Base-by-base conservation (phyloP, 2,888 invertebrate species). In the Papilio gigon region DNA sequence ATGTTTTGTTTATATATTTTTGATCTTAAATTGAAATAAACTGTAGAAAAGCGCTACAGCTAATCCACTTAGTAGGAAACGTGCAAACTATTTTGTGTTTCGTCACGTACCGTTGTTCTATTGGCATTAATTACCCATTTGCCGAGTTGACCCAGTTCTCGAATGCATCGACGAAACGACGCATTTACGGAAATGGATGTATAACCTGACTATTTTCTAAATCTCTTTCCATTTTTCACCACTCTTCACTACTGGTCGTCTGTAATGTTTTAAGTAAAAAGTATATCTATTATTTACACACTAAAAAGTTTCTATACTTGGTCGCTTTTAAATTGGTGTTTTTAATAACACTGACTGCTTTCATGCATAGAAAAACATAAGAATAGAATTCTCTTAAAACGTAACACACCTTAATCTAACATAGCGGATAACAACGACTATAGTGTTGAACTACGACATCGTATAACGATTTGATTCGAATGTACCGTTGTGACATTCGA, bases 111-210 rank as follows among this genome's bases (percentile, higher is more conserved):
- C 27, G 60, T 69, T 65, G 60, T 69, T 65, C 68, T 40, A 65
- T 64, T 65, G 62, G 35, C 60, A 65, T 65, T 69, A 69, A 69
- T 69, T 69, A 69, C 50, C 40, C 60, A 65, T 69, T 68, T 60
- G 60, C 27, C 17, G 59, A 42, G 42, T 17, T 61, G 68, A 65
- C 65, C 68, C 47, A 69, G 53, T 69, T 69, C 11, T 25, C 20
- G 27, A 58, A 58, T 44, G 33, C 62, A 56, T 42, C 35, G 63
- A 59, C 63, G 50, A 60, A 61, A 67, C 53, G 50, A 53, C 27
- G 27, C 30, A 11, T 20, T 11, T 20, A 27, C 20, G 50, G 50
- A 37, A 61, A 40, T 53, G 50, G 17, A 67, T 53, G 61, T 66
- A 47, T 60, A 61, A 40, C 12, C 40, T 37, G 61, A 53, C 17